phyloP scores from a whole-genome alignment of 2,888 invertebrate species.

The Theretra japonica region DNA sequence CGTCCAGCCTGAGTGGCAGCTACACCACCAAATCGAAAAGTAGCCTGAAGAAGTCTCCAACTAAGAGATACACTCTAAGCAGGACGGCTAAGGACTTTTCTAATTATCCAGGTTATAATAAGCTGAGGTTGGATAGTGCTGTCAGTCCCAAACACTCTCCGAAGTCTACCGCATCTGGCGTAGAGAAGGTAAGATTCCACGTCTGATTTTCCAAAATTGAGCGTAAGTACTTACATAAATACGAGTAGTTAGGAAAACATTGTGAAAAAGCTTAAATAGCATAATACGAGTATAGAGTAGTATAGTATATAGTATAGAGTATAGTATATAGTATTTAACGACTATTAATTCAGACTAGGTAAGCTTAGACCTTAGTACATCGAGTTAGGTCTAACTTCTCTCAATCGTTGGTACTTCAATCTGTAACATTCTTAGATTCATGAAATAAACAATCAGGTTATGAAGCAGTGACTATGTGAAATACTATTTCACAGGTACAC shows the following conservation, averaged over 20 bases:
- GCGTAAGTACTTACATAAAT: too few relatives aligned
- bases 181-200: conserved; percentile 65
- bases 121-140: conserved; percentile 78
- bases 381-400: too few relatives aligned
- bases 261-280: too few relatives aligned
- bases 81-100: conserved; percentile 64
- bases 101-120: conserved; percentile 76
- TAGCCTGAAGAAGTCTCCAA: conserved; percentile 74
- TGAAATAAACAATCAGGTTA: background rate
- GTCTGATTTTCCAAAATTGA: background rate
- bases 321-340: too few relatives aligned
- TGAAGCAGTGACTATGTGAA: background rate
- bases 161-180: conserved; percentile 55
- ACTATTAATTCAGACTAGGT: too few relatives aligned
- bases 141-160: conserved; percentile 80
- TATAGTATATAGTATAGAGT: too few relatives aligned
- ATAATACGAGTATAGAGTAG: too few relatives aligned
- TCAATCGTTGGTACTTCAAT: background rate
- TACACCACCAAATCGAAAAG: conserved; percentile 75
- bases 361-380: too few relatives aligned
- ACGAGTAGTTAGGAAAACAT: too few relatives aligned
- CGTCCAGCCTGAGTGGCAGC: conserved; percentile 74
- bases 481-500: conserved; percentile 62
- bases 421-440: too few relatives aligned
- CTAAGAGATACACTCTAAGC: conserved; percentile 72